Percentiles rank a stretch among this genome's conserved stretches.
Conservation (phyloP, 2,797 vertebrate species). For the Crenichthys baileyi region DNA sequence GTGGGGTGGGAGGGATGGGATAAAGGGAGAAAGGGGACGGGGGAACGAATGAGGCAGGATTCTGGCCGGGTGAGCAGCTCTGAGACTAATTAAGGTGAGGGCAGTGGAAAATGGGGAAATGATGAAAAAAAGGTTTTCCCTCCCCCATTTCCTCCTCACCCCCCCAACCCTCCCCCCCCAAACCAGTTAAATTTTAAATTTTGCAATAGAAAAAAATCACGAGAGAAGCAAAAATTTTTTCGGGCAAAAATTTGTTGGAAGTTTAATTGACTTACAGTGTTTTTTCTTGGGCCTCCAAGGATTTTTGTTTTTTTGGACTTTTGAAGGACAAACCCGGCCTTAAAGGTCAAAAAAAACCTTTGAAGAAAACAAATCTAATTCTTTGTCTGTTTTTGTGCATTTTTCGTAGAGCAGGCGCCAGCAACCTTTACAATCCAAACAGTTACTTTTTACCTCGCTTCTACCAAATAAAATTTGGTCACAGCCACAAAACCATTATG, state of each 20-base stretch:
- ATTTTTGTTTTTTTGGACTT: not conserved
- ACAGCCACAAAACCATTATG: not conserved
- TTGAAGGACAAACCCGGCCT: slow-evolving; percentile 6
- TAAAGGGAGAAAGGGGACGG: slow-evolving; percentile 45
- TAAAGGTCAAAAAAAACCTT: not conserved
- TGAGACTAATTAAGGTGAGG: slow-evolving; percentile 87
- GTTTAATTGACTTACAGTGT: slow-evolving; percentile 4
- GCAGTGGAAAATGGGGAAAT: slow-evolving; percentile 82
- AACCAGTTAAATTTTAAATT: slow-evolving; percentile 14
- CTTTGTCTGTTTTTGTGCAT: not conserved
- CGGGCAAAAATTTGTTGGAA: slow-evolving; percentile 1
- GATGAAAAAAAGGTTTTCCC: slow-evolving; percentile 86
- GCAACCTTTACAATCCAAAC: not conserved
- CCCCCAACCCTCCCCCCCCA: slow-evolving; percentile 49
- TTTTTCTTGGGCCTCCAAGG: not conserved
- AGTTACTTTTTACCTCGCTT: not conserved
- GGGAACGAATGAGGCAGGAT: slow-evolving; percentile 68
- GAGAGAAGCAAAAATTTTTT: no score
- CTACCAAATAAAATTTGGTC: not conserved
- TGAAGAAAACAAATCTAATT: not conserved
- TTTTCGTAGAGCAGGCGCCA: not conserved
- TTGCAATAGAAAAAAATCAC: no score
- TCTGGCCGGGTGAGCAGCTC: slow-evolving; percentile 76
- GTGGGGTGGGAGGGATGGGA: slow-evolving; percentile 35
- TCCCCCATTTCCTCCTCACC: slow-evolving; percentile 80